A percentile compares a stretch with the other conserved stretches of the same genome.
Evolutionary conservation across 2,113 vertebrate genomes (phyloP).

Genomic region (Chlorocebus sabaeus): DNA sequence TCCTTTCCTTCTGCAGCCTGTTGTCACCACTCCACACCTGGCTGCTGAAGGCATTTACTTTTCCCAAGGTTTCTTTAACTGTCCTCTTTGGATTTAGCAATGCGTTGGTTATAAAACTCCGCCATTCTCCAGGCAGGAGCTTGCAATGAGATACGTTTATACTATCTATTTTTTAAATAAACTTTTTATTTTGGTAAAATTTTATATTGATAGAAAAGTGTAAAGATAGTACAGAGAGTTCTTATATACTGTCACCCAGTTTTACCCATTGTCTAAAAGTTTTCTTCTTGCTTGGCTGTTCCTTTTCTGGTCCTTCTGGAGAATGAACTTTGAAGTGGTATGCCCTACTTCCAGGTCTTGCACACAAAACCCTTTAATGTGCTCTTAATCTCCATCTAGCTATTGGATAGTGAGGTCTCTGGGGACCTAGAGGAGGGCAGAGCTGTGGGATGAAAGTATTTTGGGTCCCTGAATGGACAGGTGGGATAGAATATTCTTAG

Average conservation of each 20-base stretch:
- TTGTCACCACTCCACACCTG: not conserved
- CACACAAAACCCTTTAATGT: not conserved
- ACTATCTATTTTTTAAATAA: not conserved
- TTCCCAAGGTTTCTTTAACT: not conserved
- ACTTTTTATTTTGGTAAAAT: not conserved
- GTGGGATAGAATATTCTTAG: not conserved
- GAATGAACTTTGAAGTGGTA: not conserved
- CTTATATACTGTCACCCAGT: not conserved
- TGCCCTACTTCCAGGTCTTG: not conserved
- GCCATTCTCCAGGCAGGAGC: not conserved
- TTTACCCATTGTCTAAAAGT: not conserved
- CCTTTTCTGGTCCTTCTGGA: not conserved
- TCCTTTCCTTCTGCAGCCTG: not conserved
- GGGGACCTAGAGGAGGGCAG: not conserved
- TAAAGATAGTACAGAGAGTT: not conserved
- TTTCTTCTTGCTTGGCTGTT: not conserved
- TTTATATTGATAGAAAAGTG: not conserved
- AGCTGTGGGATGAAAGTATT: not conserved
- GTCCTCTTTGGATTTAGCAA: not conserved
- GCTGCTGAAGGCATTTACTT: not conserved
- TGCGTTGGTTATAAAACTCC: not conserved
- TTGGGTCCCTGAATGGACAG: not conserved
- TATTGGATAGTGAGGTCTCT: not conserved
- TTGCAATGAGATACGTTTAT: not conserved
- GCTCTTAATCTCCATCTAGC: not conserved